Evolutionary conservation across 2,888 invertebrate species (phyloP).

Genomic region (Germaria angustata): DNA sequence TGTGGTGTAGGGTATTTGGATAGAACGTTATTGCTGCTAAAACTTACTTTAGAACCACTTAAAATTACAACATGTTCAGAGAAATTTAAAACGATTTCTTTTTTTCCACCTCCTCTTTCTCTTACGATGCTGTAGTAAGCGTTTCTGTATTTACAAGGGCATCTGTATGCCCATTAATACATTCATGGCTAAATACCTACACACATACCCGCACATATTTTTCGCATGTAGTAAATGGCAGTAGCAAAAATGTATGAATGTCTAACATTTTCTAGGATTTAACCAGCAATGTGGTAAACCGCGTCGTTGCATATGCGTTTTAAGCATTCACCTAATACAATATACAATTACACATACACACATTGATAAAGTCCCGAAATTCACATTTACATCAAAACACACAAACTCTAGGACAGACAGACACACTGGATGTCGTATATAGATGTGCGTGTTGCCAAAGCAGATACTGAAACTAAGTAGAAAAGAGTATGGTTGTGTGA

Average conservation of each 20-base stretch:
- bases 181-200: neutral
- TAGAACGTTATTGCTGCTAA: conserved; percentile 27
- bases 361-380: neutral
- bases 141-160: conserved; percentile 40
- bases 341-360: neutral
- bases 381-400: conserved; percentile 15
- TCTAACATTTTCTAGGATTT: conserved; percentile 64
- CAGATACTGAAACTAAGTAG: neutral
- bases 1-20: neutral
- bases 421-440: conserved; percentile 23
- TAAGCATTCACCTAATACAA: conserved; percentile 45
- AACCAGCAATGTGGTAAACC: conserved; percentile 64
- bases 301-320: conserved; percentile 65
- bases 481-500: neutral
- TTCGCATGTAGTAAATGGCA: conserved; percentile 17
- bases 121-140: conserved; percentile 7
- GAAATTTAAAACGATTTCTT: conserved; percentile 52
- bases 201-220: neutral
- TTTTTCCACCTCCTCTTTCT: neutral
- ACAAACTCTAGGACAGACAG: conserved; percentile 21
- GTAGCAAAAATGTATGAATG: conserved; percentile 27
- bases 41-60: conserved; percentile 62
- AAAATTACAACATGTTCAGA: conserved; percentile 58
- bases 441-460: conserved; percentile 61
- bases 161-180: conserved; percentile 22